Evolutionary conservation across 2,888 invertebrate species (phyloP).

Genomic region (Isoperla grammatica): DNA sequence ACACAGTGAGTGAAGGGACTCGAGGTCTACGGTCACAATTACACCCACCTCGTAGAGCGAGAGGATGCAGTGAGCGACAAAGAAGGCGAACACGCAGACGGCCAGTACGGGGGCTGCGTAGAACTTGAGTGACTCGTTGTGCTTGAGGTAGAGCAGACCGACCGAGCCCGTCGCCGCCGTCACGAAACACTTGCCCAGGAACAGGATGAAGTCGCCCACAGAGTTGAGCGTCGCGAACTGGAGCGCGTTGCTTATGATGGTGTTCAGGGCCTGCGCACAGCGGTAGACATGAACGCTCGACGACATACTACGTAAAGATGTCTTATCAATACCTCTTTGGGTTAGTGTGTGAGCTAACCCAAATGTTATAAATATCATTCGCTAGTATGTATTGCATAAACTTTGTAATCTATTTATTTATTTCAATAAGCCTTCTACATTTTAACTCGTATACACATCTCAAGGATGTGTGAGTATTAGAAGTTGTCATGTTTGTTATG

Average conservation of each 20-base stretch:
- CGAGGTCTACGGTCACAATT: too few relatives aligned
- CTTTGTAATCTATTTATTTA: too few relatives aligned
- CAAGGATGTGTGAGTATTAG: too few relatives aligned
- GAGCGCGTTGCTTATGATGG: conserved; percentile 73
- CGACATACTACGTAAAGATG: not conserved
- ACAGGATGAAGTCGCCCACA: conserved; percentile 87
- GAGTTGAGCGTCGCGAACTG: conserved; percentile 90
- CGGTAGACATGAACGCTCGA: too few relatives aligned
- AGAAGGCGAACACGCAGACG: conserved; percentile 79
- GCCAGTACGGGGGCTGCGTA: conserved; percentile 81
- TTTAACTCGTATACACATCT: too few relatives aligned
- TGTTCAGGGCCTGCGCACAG: conserved; percentile 84
- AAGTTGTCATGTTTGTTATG: too few relatives aligned
- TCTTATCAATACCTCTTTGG: not conserved
- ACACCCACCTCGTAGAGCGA: conserved; percentile 80
- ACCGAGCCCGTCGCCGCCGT: conserved; percentile 76
- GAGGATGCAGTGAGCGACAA: conserved; percentile 88
- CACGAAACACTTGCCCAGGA: conserved; percentile 78
- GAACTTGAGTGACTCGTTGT: conserved; percentile 68
- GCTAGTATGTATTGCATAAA: too few relatives aligned
- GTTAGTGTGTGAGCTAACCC: not conserved
- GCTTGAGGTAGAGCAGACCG: conserved; percentile 69
- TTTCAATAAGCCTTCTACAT: too few relatives aligned
- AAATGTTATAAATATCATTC: too few relatives aligned
- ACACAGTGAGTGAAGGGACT: too few relatives aligned